A percentile compares a stretch with the other conserved stretches of the same genome.
These are phyloP conservation scores for Eupithecia vulgata DNA, from an alignment of 2,888 invertebrate species.

Conservation along the genomic window DNA sequence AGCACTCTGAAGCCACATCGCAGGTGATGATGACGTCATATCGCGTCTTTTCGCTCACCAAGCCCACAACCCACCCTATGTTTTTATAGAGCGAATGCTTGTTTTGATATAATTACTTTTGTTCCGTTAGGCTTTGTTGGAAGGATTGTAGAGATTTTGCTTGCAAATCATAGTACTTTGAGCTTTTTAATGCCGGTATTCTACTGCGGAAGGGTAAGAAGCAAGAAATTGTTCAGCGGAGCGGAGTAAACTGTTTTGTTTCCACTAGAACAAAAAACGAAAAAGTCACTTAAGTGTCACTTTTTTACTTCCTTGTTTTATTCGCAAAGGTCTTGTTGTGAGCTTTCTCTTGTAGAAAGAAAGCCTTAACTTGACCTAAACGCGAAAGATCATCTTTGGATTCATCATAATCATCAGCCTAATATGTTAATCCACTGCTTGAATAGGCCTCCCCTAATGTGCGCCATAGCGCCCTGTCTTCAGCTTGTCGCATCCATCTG, in stretches of 20 bases:
- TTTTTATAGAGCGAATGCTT: constrained; percentile 41
- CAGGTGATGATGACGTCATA: not conserved
- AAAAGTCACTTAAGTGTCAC: not conserved
- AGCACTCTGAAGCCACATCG: not conserved
- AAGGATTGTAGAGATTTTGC: constrained; percentile 16
- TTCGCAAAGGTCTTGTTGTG: not conserved
- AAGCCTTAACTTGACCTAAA: not conserved
- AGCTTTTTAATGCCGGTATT: not conserved
- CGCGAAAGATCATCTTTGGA: not conserved
- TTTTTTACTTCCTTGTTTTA: not conserved
- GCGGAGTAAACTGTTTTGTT: not conserved
- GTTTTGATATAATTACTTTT: constrained; percentile 47
- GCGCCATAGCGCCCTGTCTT: too few relatives aligned
- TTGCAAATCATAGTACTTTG: constrained; percentile 9
- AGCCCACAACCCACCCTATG: constrained; percentile 30
- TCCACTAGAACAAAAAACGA: not conserved
- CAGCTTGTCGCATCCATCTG: too few relatives aligned
- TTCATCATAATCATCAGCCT: not conserved
- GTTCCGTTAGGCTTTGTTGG: constrained; percentile 32
- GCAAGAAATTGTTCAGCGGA: not conserved
- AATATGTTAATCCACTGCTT: too few relatives aligned
- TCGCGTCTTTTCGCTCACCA: constrained; percentile 8
- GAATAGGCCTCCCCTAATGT: too few relatives aligned
- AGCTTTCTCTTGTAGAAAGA: not conserved
- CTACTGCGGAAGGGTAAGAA: not conserved